Base-by-base conservation (phyloP, 2,888 invertebrate genomes). In the Willowsia nigromaculata region DNA sequence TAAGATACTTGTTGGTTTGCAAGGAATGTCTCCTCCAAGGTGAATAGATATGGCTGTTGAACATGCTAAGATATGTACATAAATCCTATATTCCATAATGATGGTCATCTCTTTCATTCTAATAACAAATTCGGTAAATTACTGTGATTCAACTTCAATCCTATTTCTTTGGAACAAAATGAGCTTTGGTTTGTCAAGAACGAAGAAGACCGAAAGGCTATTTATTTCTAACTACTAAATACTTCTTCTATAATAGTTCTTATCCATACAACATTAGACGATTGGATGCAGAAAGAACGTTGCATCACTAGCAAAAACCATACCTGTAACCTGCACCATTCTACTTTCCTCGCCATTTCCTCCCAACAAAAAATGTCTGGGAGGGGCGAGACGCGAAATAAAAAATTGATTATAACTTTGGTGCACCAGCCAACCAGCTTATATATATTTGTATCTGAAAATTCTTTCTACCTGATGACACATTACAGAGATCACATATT, bases 361-460 rank as follows among this genome's bases (percentile, higher is more conserved):
- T 11, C 18, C n/a, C n/a, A n/a, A n/a, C n/a, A 59, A 80, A 59
- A 80, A 80, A 80, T 80, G 59, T 33, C 27, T 74, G 74, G 62
- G 50, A n/a, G 30, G 80, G 80, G 40, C 59, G 13, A 40, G 33
- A 37, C 33, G 6, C n/a, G 50, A 59, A 30, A 59, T 33, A 37
- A 18, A 18, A 59, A 33, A 80, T 33, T 33, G 59, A 27, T 7
- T 25, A 59, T 2, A 22, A 59, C 11, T 59, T 59, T 74, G 43
- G 43, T 37, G 18, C 22, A 74, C 47, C n/a, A n/a, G 37, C 37
- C 37, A 9, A 25, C 18, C 15, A n/a, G 9, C 18, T 22, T 56
- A 53, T 53, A 53, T 53, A 4, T 56, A 15, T 56, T 33, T 65
- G 33, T 65, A 33, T 65, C 7, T 59, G 25, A 59, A 53, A n/a